phyloP scores from a whole-genome alignment of 2,113 vertebrate genomes.

The Formicarius rufipectus region DNA sequence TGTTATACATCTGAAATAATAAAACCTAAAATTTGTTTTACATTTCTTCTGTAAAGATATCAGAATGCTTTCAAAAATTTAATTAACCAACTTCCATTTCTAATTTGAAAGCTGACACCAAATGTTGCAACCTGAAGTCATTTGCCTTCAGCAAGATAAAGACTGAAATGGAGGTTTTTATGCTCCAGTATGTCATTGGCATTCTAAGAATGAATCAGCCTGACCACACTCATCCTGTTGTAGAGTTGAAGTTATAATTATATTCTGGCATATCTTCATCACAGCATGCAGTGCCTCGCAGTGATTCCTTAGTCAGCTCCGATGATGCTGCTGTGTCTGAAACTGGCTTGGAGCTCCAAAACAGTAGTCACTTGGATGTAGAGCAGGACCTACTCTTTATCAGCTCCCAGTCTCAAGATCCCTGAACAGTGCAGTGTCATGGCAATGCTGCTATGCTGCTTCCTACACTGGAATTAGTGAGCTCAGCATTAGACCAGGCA shows the following conservation, averaged over 20 bases:
- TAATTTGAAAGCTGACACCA: not conserved
- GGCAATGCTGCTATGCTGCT: not conserved
- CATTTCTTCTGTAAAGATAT: not conserved
- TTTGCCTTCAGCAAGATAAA: not conserved
- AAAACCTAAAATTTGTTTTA: not conserved
- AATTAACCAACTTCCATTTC: not conserved
- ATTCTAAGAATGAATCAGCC: not conserved
- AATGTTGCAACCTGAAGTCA: not conserved
- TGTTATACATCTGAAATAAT: not conserved
- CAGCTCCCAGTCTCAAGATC: not conserved
- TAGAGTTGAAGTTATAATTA: not conserved
- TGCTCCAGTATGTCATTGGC: not conserved
- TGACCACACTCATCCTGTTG: not conserved
- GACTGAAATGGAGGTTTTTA: not conserved
- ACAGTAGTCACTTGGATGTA: not conserved
- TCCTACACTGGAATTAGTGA: not conserved
- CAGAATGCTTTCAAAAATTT: not conserved
- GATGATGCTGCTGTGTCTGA: not conserved
- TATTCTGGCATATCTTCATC: not conserved
- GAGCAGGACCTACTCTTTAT: not conserved
- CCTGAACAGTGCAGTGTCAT: not conserved
- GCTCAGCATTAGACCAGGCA: not conserved
- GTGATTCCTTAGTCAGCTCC: not conserved
- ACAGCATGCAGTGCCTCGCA: not conserved
- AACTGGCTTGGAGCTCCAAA: not conserved